Base-by-base conservation (phyloP, 2,797 vertebrate species). In the Molossus alvarezi region DNA sequence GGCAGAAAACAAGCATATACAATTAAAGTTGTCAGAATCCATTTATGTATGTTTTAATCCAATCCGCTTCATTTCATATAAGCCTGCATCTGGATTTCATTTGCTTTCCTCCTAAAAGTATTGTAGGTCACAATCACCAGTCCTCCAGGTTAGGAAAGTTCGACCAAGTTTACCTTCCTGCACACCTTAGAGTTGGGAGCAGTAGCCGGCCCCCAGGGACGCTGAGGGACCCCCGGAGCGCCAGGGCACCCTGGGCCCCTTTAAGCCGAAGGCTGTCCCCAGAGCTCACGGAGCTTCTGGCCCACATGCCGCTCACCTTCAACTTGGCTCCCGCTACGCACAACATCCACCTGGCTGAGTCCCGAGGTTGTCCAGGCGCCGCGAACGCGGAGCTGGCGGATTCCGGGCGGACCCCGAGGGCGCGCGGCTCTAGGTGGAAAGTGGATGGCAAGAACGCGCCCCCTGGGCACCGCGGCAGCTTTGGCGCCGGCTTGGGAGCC, bases 71-170 rank as follows among this genome's bases (percentile, higher is more conserved):
- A 95, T 97, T 98, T 98, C 98, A 98, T 97, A 98, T 96, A 98
- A 97, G 97, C 97, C 98, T 94, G 98, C 99, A 99, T 99, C 99
- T 99, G 99, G 99, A 99, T 98, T 98, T 99, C 98, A 98, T 99
- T 99, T 99, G 98, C 98, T 97, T 98, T 98, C 98, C 98, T 99
- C 99, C 98, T 99, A 98, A 98, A 99, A 99, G 99, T 98, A 99
- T 98, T 98, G 98, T n/a, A 98, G 98, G 99, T 99, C 99, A 98
- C 98, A 98, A 98, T 99, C 99, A 99, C 98, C 98, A 99, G 99
- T 97, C 97, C 98, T 99, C 98, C 97, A 98, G 98, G 98, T 98
- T 98, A 98, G 98, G 97, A 98, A 98, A 99, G 99, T 99, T 99
- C 98, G 99, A 98, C 98, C 99, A 99, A 99, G 98, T 99, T 98